These are phyloP conservation scores for Mirounga angustirostris DNA, from an alignment of 2,113 vertebrate species.

Conservation along the genomic window DNA sequence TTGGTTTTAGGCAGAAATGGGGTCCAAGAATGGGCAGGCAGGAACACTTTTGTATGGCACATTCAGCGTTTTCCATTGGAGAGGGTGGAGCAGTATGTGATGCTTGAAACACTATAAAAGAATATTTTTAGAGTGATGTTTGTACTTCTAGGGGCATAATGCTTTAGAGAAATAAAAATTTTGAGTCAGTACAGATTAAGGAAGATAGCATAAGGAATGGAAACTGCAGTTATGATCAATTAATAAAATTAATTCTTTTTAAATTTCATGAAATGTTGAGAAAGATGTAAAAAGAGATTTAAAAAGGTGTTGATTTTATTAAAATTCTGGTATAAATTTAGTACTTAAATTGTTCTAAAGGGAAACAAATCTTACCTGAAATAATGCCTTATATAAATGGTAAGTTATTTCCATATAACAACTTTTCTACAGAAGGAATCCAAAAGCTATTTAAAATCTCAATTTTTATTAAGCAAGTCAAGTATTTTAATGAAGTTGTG, in stretches of 20 bases:
- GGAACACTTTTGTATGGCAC: not conserved
- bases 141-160: not conserved
- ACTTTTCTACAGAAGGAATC: not conserved
- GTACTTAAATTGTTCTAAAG: conserved; percentile 54
- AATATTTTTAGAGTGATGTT: not conserved
- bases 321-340: conserved; percentile 58
- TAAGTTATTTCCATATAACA: not conserved
- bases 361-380: conserved; percentile 15
- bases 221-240: conserved; percentile 17
- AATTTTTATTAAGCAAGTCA: not conserved
- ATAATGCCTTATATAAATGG: conserved; percentile 56
- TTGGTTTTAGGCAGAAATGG: not conserved
- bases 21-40: not conserved
- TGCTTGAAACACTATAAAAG: not conserved
- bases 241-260: conserved; percentile 45
- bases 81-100: not conserved
- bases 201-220: not conserved
- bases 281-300: conserved; percentile 54
- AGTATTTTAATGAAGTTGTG: not conserved
- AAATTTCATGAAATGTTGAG: conserved; percentile 58
- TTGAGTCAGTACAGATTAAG: conserved; percentile 23
- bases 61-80: not conserved
- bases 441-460: conserved; percentile 51
- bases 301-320: conserved; percentile 66
- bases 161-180: not conserved